These are phyloP conservation scores for Oscheius sp. DNA, from an alignment of 2,888 invertebrate species.

Conservation along the genomic window DNA sequence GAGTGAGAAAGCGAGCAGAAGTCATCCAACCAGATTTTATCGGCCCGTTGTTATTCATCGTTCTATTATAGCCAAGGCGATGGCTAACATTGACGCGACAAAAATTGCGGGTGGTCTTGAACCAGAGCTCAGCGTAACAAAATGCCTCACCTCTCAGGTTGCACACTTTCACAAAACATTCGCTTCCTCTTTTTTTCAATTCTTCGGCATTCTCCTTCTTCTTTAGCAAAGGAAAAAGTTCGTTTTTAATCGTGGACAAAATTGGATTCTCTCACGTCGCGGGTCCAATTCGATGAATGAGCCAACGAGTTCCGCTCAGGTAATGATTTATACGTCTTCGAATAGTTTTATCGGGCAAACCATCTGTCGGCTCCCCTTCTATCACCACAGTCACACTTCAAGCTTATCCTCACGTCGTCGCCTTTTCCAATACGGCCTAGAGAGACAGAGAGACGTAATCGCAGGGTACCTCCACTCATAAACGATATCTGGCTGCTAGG, in stretches of 20 bases:
- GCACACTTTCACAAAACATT: slow-evolving; percentile 15
- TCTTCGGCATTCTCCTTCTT: neutral
- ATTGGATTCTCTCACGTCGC: no score
- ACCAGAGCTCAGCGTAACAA: slow-evolving; percentile 28
- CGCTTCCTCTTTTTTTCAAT: slow-evolving; percentile 9
- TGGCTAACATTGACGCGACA: no score
- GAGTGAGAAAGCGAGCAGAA: neutral
- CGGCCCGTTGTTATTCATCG: neutral
- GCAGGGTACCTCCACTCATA: no score
- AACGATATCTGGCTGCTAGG: slow-evolving; percentile 18
- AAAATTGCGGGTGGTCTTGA: neutral
- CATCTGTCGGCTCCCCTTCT: slow-evolving; percentile 3
- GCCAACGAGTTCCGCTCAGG: slow-evolving; percentile 4
- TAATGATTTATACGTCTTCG: slow-evolving; percentile 1
- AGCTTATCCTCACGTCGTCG: no score
- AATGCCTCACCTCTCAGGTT: slow-evolving; percentile 22
- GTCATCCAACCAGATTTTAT: slow-evolving; percentile 12
- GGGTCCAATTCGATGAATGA: neutral
- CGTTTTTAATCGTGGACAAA: no score
- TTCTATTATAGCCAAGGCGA: neutral
- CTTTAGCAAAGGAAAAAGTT: no score
- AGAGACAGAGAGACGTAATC: no score
- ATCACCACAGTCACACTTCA: neutral
- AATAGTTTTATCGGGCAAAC: neutral
- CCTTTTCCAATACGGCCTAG: no score